A percentile compares a stretch with the other conserved stretches of the same genome.
These are phyloP conservation scores for Perdita meconis DNA, from an alignment of 2,888 invertebrate genomes.

Conservation along the genomic window DNA sequence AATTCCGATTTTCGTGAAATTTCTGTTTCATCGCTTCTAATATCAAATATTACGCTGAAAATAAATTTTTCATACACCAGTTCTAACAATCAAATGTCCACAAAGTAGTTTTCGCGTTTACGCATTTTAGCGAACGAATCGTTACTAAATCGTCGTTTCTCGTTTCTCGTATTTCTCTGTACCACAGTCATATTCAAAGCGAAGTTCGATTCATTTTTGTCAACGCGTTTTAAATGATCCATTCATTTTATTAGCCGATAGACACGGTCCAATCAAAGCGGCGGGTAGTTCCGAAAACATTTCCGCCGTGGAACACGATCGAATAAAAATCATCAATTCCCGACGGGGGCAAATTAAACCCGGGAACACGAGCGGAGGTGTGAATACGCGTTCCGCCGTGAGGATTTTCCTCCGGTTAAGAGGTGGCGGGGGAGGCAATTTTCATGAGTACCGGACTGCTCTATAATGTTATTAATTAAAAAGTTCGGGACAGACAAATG, in stretches of 20 bases:
- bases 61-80: too few relatives aligned
- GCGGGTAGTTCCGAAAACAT: slow-evolving; percentile 18
- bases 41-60: too few relatives aligned
- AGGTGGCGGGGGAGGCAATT: slow-evolving; percentile 31
- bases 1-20: too few relatives aligned
- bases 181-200: not conserved
- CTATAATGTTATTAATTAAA: slow-evolving; percentile 80
- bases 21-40: too few relatives aligned
- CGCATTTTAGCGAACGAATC: too few relatives aligned
- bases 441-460: slow-evolving; percentile 51
- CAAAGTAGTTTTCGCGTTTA: too few relatives aligned
- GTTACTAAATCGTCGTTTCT: not conserved
- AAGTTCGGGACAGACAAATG: slow-evolving; percentile 80
- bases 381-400: slow-evolving; percentile 20
- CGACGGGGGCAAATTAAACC: slow-evolving; percentile 27
- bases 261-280: slow-evolving; percentile 28
- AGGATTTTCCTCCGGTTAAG: slow-evolving; percentile 35
- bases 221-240: slow-evolving; percentile 7
- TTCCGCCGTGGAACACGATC: not conserved
- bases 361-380: slow-evolving; percentile 6
- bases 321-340: slow-evolving; percentile 46
- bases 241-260: slow-evolving; percentile 39
- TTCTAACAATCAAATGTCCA: too few relatives aligned
- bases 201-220: slow-evolving; percentile 33
- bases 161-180: slow-evolving; percentile 3